Percentiles rank a stretch among this genome's conserved stretches.
Conservation (phyloP, 2,888 invertebrate species). For the Dryococelus australis region DNA sequence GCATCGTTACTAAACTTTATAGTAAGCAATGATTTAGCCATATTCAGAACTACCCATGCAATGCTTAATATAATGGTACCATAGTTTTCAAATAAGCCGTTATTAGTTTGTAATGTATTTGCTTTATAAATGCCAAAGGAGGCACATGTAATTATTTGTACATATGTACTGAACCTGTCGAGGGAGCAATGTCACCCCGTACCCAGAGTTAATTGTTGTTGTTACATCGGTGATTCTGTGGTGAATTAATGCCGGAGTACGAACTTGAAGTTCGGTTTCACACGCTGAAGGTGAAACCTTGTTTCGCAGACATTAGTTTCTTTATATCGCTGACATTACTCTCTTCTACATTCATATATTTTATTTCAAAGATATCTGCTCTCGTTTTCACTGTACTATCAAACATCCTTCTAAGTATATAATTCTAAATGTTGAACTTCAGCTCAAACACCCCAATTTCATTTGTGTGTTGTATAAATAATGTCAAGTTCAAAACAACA, state of each 20-base stretch:
- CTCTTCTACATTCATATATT: too few species aligned
- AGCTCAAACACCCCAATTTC: background rate
- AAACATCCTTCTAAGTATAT: background rate
- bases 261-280: background rate
- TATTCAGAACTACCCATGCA: background rate
- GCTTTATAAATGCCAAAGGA: background rate
- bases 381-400: background rate
- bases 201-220: background rate
- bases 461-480: background rate
- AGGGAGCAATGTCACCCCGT: background rate
- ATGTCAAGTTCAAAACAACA: background rate
- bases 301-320: background rate
- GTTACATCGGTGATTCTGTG: background rate
- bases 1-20: background rate
- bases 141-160: background rate
- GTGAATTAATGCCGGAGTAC: background rate
- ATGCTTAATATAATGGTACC: background rate
- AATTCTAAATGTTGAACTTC: background rate
- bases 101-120: background rate
- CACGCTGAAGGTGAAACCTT: background rate
- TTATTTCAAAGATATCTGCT: too few species aligned
- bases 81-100: background rate
- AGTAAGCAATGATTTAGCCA: background rate
- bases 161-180: background rate
- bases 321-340: background rate